A percentile compares a stretch with the other conserved stretches of the same genome.
phyloP scores from a whole-genome alignment of 1,140 invertebrate species.

The Trypoxylus dichotomus region DNA sequence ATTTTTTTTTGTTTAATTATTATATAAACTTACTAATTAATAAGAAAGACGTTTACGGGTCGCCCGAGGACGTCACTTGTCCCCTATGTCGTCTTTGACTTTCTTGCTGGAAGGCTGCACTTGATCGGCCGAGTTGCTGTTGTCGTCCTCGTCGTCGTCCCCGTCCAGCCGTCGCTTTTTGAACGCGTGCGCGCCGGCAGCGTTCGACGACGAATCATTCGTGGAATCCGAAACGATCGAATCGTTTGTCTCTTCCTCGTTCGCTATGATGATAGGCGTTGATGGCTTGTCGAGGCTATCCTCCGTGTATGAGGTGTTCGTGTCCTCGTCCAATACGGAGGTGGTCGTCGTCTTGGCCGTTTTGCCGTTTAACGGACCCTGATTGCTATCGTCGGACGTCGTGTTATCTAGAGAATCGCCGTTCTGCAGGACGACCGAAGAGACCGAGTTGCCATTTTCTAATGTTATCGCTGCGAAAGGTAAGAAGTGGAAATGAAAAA shows the following conservation, averaged over 20 bases:
- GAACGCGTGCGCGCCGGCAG: constrained; percentile 29
- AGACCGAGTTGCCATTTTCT: constrained; percentile 51
- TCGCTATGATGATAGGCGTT: constrained; percentile 46
- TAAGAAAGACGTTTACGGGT: not conserved
- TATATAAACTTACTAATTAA: constrained; percentile 20
- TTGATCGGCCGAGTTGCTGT: constrained; percentile 43
- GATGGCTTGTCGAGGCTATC: constrained; percentile 64
- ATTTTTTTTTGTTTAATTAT: constrained; percentile 6
- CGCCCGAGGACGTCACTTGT: constrained; percentile 49
- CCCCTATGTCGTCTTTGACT: constrained; percentile 48
- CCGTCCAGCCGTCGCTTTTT: constrained; percentile 48
- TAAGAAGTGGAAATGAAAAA: not conserved
- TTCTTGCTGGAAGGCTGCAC: constrained; percentile 51
- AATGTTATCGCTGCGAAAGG: constrained; percentile 31
- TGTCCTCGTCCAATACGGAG: constrained; percentile 55
- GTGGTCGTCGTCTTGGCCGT: constrained; percentile 43
- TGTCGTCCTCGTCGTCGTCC: constrained; percentile 34
- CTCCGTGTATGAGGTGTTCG: constrained; percentile 71
- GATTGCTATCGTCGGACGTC: constrained; percentile 61
- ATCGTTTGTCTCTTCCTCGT: constrained; percentile 51
- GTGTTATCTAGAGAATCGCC: constrained; percentile 59
- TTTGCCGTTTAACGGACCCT: constrained; percentile 55
- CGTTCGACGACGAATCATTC: constrained; percentile 42
- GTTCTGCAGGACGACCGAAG: constrained; percentile 57
- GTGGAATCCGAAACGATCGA: constrained; percentile 50